Conservation (phyloP, 2,797 vertebrate genomes). For the Manis javanica region DNA sequence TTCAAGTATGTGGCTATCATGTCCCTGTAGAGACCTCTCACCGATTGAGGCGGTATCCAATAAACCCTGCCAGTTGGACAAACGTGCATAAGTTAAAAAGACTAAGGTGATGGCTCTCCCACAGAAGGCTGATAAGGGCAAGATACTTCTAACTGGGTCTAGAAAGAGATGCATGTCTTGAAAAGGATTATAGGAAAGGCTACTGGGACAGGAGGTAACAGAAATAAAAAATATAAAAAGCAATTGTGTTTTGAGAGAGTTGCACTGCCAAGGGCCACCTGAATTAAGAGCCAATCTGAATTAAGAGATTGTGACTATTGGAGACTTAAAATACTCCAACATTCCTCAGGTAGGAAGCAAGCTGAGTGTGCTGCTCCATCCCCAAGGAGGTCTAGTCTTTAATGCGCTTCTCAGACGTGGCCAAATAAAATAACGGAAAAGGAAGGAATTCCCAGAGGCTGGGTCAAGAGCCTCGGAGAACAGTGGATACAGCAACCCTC, state of each 20-base stretch:
- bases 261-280: constrained; percentile 19
- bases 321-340: constrained; percentile 35
- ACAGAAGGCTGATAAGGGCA: constrained; percentile 11
- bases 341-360: constrained; percentile 43
- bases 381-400: not conserved
- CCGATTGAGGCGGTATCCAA: constrained; percentile 25
- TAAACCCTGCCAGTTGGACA: constrained; percentile 62
- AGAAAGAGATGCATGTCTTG: constrained; percentile 42
- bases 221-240: constrained; percentile 62
- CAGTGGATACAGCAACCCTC: not conserved
- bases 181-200: constrained; percentile 32
- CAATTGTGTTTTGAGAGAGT: constrained; percentile 37
- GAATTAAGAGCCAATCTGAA: constrained; percentile 40
- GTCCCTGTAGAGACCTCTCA: not conserved
- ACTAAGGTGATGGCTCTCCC: not conserved
- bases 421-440: constrained; percentile 58
- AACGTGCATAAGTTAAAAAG: constrained; percentile 3
- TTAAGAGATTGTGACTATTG: constrained; percentile 37
- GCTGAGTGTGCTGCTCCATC: not conserved
- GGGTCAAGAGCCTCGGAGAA: not conserved
- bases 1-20: not conserved
- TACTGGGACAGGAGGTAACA: not conserved
- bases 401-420: not conserved
- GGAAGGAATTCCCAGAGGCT: not conserved
- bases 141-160: constrained; percentile 44